These are phyloP conservation scores for Blera fallax DNA, from an alignment of 2,888 invertebrate species.

Conservation along the genomic window DNA sequence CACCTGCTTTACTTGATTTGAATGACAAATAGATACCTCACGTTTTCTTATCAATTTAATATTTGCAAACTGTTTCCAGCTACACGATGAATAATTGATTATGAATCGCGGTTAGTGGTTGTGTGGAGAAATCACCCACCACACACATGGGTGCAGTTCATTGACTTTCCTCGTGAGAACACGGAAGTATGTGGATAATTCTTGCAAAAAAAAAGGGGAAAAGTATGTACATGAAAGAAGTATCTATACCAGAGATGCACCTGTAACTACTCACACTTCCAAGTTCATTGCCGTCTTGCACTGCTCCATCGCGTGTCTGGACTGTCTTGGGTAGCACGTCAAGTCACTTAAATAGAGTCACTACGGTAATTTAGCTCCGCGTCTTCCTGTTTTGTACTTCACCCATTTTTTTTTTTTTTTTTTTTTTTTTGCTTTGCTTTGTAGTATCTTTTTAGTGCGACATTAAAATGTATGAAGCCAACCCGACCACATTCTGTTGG, in stretches of 20 bases:
- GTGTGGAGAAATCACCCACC: not conserved
- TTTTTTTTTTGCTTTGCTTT: not conserved
- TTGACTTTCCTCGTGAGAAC: conserved; percentile 22
- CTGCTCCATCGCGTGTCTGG: not conserved
- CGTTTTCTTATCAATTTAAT: conserved; percentile 28
- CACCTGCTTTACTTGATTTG: conserved; percentile 44
- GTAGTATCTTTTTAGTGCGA: conserved; percentile 48
- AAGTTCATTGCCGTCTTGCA: conserved; percentile 48
- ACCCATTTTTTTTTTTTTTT: not conserved
- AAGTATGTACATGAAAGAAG: not conserved
- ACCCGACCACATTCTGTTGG: conserved; percentile 39
- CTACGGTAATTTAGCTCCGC: conserved; percentile 6
- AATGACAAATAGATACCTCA: conserved; percentile 44
- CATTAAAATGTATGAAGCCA: conserved; percentile 54
- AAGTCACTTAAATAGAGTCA: conserved; percentile 16
- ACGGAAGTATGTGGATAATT: not conserved
- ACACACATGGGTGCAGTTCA: conserved; percentile 5
- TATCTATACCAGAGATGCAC: not conserved
- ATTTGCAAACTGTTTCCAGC: conserved; percentile 34
- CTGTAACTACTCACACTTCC: conserved; percentile 25
- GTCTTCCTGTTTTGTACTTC: conserved; percentile 38
- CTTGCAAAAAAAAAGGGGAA: not conserved
- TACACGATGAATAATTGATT: conserved; percentile 54
- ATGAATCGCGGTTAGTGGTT: conserved; percentile 9
- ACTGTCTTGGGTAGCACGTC: not conserved